Base-by-base conservation (phyloP, 2,797 vertebrate species). In the Lophotriccus pileatus region DNA sequence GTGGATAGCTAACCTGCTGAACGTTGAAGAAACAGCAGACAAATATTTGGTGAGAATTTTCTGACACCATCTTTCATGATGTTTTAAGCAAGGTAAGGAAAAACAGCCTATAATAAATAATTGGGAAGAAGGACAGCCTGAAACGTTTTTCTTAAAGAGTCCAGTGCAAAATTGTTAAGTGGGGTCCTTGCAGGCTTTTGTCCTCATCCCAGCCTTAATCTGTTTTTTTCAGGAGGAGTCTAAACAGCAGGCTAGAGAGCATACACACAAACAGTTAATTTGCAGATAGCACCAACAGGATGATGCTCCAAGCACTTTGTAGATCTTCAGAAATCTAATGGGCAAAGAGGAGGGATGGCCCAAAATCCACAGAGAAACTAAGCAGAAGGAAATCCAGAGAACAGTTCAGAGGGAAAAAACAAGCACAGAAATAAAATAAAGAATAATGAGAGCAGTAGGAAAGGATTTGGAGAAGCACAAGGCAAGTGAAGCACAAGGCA, bases 1-100 rank as follows among this genome's bases (percentile, higher is more conserved):
- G 81, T 90, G 87, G 76, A 78, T 95, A 94, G 79, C 50, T 93
- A 92, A 44, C 25, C 14, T 55, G 28, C 36, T 76, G n/a, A 96
- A 87, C 36, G n/a, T 30, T 84, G 21, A 11, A 12, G 17, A 6
- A 78, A 58, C 12, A 62, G 37, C 1, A 3, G 55, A 59, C 30
- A 73, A 82, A 49, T 58, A 63, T 76, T 79, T 52, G 43, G n/a
- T 47, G 46, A 50, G 46, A 73, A 34, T 63, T 62, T 79, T 81
- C 25, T 72, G 39, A 75, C 22, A 15, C 12, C 0, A 0, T 25
- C 37, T 76, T 32, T 89, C 17, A 3, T 30, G 34, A 49, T 67
- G 14, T n/a, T 30, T 15, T 34, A 18, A 81, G 10, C 20, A 44
- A 82, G 14, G 13, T 60, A 73, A 76, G 50, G n/a, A 76, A 75